Conservation (phyloP, 2,113 vertebrate genomes). For the Amia ocellicauda region DNA sequence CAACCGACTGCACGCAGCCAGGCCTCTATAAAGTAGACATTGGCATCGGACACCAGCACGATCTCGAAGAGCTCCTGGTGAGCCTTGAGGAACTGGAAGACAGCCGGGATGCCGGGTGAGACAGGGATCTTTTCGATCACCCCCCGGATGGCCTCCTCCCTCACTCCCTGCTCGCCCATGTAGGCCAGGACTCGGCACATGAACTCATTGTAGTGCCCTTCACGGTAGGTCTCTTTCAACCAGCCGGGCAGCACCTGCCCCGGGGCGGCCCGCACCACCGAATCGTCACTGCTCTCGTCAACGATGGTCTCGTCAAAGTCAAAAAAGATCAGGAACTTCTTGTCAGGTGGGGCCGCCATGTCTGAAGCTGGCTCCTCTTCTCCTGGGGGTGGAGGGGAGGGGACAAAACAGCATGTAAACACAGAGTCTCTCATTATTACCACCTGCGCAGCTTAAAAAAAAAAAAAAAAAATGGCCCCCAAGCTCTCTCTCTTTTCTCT, state of each 20-base stretch:
- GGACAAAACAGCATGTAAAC: constrained; percentile 69
- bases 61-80: constrained; percentile 81
- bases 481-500: constrained; percentile 18
- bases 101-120: constrained; percentile 77
- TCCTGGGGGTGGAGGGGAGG: constrained; percentile 65
- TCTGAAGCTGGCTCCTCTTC: constrained; percentile 35
- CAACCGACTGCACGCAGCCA: constrained; percentile 69
- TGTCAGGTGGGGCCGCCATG: constrained; percentile 64
- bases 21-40: constrained; percentile 84
- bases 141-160: constrained; percentile 65
- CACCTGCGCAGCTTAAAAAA: constrained; percentile 25
- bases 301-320: constrained; percentile 96
- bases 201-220: constrained; percentile 87
- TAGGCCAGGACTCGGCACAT: constrained; percentile 85
- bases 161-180: constrained; percentile 83
- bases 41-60: constrained; percentile 89
- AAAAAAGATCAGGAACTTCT: constrained; percentile 84
- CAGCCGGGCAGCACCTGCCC: constrained; percentile 73
- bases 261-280: constrained; percentile 72
- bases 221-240: constrained; percentile 77
- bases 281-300: constrained; percentile 89
- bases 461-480: constrained; percentile 37
- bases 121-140: constrained; percentile 83
- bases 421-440: constrained; percentile 59
- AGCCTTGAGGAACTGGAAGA: constrained; percentile 82